Percentiles rank a stretch among this genome's conserved stretches.
phyloP scores from a whole-genome alignment of 2,797 vertebrate species.

The Clarias platycephalus region DNA sequence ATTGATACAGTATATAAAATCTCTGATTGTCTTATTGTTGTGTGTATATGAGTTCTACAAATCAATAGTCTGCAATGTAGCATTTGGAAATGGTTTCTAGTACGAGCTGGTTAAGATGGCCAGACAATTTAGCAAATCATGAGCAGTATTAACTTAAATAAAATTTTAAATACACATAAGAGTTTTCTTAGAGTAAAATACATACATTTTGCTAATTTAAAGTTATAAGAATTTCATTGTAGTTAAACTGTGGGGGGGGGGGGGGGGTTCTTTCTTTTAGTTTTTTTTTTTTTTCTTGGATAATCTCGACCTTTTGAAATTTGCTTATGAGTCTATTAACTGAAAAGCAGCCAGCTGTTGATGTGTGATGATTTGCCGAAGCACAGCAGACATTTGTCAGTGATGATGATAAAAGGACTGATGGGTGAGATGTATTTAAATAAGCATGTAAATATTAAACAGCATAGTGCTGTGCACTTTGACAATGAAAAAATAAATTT shows the following conservation, averaged over 20 bases:
- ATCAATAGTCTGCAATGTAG: too few relatives aligned
- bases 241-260: not conserved
- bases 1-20: not conserved
- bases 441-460: conserved; percentile 27
- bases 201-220: not conserved
- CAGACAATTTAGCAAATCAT: not conserved
- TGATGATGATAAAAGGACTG: conserved; percentile 16
- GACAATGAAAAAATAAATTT: not conserved
- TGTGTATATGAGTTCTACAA: not conserved
- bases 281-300: not conserved
- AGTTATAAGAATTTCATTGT: conserved; percentile 4
- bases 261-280: too few relatives aligned
- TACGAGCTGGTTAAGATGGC: not conserved
- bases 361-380: conserved; percentile 24
- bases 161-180: too few relatives aligned
- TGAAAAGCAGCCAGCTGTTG: conserved; percentile 17
- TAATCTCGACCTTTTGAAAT: conserved; percentile 17
- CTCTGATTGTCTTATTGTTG: not conserved
- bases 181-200: not conserved
- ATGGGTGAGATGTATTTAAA: conserved; percentile 4
- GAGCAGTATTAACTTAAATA: not conserved
- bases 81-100: not conserved
- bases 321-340: conserved; percentile 19
- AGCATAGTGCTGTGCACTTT: not conserved
- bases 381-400: not conserved